These are phyloP conservation scores for Campopleginae sp. DNA, from an alignment of 2,888 invertebrate genomes.

Conservation along the genomic window DNA sequence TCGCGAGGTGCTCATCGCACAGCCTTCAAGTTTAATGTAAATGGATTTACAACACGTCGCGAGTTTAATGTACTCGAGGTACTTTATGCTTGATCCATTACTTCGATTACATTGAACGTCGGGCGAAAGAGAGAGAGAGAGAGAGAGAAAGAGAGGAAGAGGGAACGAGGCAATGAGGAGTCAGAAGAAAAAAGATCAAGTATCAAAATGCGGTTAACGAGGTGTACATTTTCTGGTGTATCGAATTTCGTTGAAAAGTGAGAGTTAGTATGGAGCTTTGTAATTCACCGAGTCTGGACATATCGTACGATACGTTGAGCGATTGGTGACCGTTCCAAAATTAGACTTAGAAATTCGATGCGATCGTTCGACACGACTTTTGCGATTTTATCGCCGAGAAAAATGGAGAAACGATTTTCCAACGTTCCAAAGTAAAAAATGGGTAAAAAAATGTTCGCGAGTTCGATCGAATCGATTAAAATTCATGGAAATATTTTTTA, in stretches of 20 bases:
- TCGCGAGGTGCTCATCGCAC: background rate
- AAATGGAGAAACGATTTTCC: background rate
- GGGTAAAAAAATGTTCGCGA: background rate
- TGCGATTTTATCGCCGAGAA: background rate
- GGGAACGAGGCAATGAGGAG: background rate
- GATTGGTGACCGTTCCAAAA: background rate
- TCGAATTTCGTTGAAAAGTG: conserved; percentile 11
- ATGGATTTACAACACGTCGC: conserved; percentile 7
- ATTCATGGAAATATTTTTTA: background rate
- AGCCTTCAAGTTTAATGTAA: background rate
- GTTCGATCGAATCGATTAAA: background rate
- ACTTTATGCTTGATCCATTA: conserved; percentile 15
- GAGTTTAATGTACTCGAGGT: conserved; percentile 33
- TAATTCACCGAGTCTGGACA: conserved; percentile 43
- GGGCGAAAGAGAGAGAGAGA: background rate
- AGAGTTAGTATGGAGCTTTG: conserved; percentile 27
- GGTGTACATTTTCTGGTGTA: conserved; percentile 7
- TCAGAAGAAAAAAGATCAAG: background rate
- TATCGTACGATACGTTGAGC: conserved; percentile 49
- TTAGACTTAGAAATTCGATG: background rate
- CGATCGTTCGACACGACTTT: background rate
- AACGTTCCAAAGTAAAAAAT: background rate
- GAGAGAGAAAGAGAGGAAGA: background rate
- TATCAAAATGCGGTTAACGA: conserved; percentile 27
- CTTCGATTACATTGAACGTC: conserved; percentile 6